Evolutionary conservation across 2,113 vertebrate species (phyloP).

Genomic region (Cyphomyrus discorhynchus): DNA sequence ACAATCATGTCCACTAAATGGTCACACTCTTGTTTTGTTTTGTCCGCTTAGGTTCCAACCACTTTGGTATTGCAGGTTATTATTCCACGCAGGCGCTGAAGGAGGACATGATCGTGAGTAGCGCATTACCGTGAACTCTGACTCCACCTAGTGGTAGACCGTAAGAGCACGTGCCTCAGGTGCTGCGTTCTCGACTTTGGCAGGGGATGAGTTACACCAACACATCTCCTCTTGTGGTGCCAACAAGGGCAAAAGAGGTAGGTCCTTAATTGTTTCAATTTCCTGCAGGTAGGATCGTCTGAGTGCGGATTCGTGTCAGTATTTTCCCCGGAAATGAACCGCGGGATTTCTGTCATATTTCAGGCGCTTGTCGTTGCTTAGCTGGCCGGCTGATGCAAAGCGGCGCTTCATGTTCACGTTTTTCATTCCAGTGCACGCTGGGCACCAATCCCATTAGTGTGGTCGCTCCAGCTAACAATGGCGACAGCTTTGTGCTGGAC

Average conservation of each 20-base stretch:
- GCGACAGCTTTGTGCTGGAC: conserved; percentile 65
- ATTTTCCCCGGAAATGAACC: background rate
- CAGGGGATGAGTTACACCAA: conserved; percentile 68
- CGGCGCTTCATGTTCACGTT: background rate
- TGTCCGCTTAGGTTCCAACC: conserved; percentile 58
- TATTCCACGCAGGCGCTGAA: conserved; percentile 62
- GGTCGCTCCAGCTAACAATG: conserved; percentile 53
- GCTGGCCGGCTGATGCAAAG: background rate
- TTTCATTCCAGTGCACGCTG: conserved; percentile 56
- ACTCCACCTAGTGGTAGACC: conserved; percentile 1
- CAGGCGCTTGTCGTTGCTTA: background rate
- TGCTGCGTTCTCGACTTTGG: background rate
- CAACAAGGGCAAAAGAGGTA: conserved; percentile 60
- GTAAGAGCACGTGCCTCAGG: background rate
- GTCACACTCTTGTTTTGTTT: background rate
- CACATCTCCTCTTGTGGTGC: conserved; percentile 64
- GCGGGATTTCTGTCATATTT: background rate
- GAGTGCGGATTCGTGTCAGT: background rate
- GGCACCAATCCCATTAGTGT: conserved; percentile 66
- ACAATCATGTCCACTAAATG: background rate
- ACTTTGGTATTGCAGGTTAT: conserved; percentile 63
- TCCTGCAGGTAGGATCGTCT: background rate
- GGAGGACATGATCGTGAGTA: conserved; percentile 65
- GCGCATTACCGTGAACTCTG: background rate
- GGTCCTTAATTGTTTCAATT: background rate